These are phyloP conservation scores for Prunella himalayana DNA, from an alignment of 2,113 vertebrate genomes.

Conservation along the genomic window DNA sequence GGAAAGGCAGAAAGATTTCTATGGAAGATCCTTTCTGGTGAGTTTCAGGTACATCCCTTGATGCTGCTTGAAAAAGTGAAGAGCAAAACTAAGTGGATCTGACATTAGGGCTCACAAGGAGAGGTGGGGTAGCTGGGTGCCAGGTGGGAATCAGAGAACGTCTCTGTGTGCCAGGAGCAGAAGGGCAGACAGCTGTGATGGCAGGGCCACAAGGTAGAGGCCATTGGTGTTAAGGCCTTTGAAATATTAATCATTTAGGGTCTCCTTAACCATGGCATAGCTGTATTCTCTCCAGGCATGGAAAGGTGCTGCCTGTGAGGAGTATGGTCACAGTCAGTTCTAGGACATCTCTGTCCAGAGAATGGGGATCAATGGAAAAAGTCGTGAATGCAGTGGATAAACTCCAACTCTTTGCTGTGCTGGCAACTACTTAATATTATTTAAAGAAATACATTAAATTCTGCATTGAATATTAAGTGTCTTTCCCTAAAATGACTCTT, in stretches of 20 bases:
- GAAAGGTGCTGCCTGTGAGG: not conserved
- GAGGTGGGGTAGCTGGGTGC: accelerated
- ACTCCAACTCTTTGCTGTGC: not conserved
- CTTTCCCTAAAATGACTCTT: not conserved
- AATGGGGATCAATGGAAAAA: not conserved
- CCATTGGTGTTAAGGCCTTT: not conserved
- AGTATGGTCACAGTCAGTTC: not conserved
- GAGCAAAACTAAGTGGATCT: not conserved
- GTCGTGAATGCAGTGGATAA: not conserved
- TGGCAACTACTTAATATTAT: not conserved
- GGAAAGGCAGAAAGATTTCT: not conserved
- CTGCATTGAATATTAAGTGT: not conserved
- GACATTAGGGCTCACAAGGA: not conserved
- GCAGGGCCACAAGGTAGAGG: not conserved
- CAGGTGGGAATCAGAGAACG: accelerated
- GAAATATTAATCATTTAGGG: not conserved
- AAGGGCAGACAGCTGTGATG: not conserved
- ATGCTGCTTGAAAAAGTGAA: not conserved
- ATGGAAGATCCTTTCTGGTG: not conserved
- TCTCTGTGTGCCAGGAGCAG: not conserved
- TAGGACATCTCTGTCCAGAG: accelerated
- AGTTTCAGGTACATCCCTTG: not conserved
- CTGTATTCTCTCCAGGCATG: not conserved
- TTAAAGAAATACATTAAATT: not conserved
- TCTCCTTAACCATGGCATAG: not conserved